Evolutionary conservation across 2,113 vertebrate genomes (phyloP).

Genomic region (Ptilorrhoa leucosticta): DNA sequence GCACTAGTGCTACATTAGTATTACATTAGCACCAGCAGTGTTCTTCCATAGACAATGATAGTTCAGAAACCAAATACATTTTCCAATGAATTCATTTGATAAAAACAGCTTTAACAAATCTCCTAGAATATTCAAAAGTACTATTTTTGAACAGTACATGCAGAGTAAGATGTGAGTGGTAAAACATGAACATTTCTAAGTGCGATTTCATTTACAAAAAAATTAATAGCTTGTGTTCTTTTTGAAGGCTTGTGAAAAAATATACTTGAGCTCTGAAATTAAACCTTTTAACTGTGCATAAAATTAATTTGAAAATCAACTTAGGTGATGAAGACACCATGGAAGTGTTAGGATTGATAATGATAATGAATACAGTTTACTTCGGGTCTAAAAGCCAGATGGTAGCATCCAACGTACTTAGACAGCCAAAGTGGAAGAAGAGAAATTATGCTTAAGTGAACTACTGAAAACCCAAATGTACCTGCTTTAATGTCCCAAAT

Average conservation of each 20-base stretch:
- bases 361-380: not conserved
- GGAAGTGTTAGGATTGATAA: not conserved
- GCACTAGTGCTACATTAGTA: no score
- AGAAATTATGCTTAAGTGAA: not conserved
- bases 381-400: not conserved
- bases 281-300: not conserved
- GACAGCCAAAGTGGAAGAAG: not conserved
- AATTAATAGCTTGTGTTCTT: not conserved
- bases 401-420: not conserved
- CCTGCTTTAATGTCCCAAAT: not conserved
- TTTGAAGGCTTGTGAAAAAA: not conserved
- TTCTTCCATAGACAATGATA: not conserved
- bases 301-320: not conserved
- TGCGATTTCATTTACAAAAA: not conserved
- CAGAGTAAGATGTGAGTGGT: not conserved
- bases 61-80: not conserved
- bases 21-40: no score
- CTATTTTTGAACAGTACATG: not conserved
- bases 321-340: not conserved
- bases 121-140: not conserved
- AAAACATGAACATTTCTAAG: not conserved
- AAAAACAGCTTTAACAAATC: not conserved
- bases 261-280: not conserved
- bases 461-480: not conserved
- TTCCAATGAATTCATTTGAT: not conserved